Conservation (phyloP, 2,113 vertebrate species). For the Hydropotes inermis region DNA sequence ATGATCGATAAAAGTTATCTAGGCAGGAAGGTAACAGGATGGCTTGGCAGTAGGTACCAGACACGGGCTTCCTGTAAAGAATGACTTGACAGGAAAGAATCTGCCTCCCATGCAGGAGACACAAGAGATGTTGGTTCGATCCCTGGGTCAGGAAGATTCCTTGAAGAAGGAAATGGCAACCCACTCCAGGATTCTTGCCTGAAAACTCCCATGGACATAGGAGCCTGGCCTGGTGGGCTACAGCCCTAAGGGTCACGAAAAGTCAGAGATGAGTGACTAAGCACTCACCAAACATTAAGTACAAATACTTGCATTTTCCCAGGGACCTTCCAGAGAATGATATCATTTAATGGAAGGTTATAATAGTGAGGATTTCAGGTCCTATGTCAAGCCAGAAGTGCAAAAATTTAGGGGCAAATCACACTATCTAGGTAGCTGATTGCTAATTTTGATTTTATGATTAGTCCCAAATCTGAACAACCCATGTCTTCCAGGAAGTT, state of each 20-base stretch:
- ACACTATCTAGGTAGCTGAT: background rate
- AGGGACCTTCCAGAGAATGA: background rate
- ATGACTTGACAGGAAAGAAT: background rate
- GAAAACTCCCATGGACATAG: background rate
- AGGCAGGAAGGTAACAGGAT: background rate
- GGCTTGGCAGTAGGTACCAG: background rate
- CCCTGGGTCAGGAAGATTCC: background rate
- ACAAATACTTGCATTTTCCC: background rate
- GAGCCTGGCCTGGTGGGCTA: background rate
- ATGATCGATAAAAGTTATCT: background rate
- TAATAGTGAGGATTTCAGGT: background rate
- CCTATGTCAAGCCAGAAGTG: background rate
- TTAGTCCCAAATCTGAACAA: background rate
- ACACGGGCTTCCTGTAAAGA: background rate
- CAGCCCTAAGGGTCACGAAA: background rate
- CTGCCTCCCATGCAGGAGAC: background rate
- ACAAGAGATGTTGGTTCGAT: background rate
- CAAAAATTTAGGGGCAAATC: background rate
- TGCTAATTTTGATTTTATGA: background rate
- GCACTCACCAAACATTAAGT: background rate
- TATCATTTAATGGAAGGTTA: background rate
- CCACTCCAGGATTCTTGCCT: background rate
- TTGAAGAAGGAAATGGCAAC: background rate
- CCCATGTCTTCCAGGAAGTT: background rate
- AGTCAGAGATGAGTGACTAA: background rate